Conservation (phyloP, 2,797 vertebrate genomes). For the Sylvilagus floridanus region DNA sequence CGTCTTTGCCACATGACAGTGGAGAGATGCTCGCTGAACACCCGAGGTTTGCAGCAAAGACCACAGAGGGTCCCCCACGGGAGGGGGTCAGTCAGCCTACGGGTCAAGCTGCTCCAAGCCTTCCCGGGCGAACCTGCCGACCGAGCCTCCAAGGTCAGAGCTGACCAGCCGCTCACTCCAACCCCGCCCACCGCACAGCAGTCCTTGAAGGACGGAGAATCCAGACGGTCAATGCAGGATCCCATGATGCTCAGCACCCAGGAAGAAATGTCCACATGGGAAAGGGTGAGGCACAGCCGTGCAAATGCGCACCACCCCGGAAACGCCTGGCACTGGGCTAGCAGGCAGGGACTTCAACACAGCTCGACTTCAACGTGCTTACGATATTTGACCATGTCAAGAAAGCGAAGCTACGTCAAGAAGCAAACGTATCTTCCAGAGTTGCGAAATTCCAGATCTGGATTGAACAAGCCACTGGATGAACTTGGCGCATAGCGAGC, state of each 20-base stretch:
- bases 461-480: neutral
- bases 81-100: neutral
- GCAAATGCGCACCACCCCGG: too few relatives aligned
- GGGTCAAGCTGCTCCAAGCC: neutral
- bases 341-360: too few relatives aligned
- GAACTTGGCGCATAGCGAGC: neutral
- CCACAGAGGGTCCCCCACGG: neutral
- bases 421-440: neutral
- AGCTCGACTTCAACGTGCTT: too few relatives aligned
- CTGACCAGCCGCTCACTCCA: neutral
- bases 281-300: neutral
- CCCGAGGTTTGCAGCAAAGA: too few relatives aligned
- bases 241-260: neutral
- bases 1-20: neutral
- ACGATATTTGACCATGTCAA: neutral
- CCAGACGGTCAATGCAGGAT: too few relatives aligned
- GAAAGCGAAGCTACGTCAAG: neutral
- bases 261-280: neutral
- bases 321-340: too few relatives aligned
- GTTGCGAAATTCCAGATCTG: neutral
- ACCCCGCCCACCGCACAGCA: neutral
- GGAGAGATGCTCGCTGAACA: neutral
- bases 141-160: too few relatives aligned
- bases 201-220: neutral
- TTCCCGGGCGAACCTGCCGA: neutral